Evolutionary conservation across 2,888 invertebrate genomes (phyloP), one percentile per base, ranked within the genome.

Genomic region (Xanthostigma xanthostigma): DNA sequence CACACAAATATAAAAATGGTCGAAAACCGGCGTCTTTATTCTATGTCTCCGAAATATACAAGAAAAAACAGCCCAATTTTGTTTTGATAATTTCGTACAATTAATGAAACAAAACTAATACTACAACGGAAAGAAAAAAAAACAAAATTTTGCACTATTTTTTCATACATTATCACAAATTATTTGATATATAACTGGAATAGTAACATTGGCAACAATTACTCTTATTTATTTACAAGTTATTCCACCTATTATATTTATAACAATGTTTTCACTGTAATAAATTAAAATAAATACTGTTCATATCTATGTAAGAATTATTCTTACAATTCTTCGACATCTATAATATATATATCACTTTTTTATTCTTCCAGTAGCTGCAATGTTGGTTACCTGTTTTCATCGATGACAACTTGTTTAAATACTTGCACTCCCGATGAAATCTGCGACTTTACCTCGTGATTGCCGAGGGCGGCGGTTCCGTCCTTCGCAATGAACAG

Each of bases 401-500:
- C 80, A 61, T 81, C 79, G 78, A 84, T 82, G 10, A 84, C 82
- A 36, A 84, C 84, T 68, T 83, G 82, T 63, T 84, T 82, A 64
- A 82, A 81, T 56, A 71, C 69, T 54, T 65, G 64, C 12, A 69
- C 71, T 53, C 81, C 81, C n/a, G 79, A 77, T 45, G 79, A 77
- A 73, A 83, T 84, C 67, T 80, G 80, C 49, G 81, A 81, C 59
- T 87, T 84, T 54, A 81, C 79, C 65, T 84, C 88, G 59, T 88
- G 85, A 58, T 82, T 82, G 56, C 90, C 89, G 56, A 92, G 73
- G 46, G 89, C 85, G 36, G 91, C 87, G 49, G 88, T 88, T 51
- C 91, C 91, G 71, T 92, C 91, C 66, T 88, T 86, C 49, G 84
- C 82, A 57, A 94, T 90, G 67, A 85, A 91, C 62, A 94, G 72